These are phyloP conservation scores for Leptopilina drosophilae DNA, from an alignment of 2,888 invertebrate genomes.

Conservation along the genomic window DNA sequence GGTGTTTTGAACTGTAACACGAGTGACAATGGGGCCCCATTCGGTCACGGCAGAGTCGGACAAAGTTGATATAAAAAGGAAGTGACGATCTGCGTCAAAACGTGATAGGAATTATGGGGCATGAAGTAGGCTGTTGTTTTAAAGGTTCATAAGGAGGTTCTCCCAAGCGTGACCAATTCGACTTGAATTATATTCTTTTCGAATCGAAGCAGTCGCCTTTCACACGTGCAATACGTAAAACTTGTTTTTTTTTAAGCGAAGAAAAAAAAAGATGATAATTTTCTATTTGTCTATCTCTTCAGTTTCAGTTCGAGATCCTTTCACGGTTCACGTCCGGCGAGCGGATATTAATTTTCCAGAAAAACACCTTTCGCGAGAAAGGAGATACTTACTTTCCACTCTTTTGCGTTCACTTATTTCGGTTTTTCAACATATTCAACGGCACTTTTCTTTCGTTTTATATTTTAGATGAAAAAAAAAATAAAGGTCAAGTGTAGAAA, in stretches of 20 bases:
- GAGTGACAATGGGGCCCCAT: too few species aligned
- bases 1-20: too few species aligned
- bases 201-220: conserved; percentile 22
- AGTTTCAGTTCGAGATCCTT: conserved; percentile 24
- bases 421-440: neutral
- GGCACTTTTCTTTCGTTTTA: too few species aligned
- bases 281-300: conserved; percentile 24
- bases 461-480: too few species aligned
- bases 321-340: conserved; percentile 35
- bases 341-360: conserved; percentile 38
- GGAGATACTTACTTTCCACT: conserved; percentile 31
- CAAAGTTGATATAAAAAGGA: neutral
- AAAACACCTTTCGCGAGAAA: conserved; percentile 41
- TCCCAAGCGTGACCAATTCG: conserved; percentile 20
- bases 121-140: conserved; percentile 17
- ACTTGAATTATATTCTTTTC: conserved; percentile 4
- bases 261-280: neutral
- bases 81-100: conserved; percentile 1
- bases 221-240: conserved; percentile 17
- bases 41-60: too few species aligned
- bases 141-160: conserved; percentile 12
- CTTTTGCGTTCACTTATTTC: conserved; percentile 12
- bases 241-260: neutral
- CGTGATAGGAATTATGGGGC: conserved; percentile 33
- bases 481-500: too few species aligned